These are phyloP conservation scores for Orientallactaga sibirica DNA, from an alignment of 2,797 vertebrate species.

Conservation along the genomic window DNA sequence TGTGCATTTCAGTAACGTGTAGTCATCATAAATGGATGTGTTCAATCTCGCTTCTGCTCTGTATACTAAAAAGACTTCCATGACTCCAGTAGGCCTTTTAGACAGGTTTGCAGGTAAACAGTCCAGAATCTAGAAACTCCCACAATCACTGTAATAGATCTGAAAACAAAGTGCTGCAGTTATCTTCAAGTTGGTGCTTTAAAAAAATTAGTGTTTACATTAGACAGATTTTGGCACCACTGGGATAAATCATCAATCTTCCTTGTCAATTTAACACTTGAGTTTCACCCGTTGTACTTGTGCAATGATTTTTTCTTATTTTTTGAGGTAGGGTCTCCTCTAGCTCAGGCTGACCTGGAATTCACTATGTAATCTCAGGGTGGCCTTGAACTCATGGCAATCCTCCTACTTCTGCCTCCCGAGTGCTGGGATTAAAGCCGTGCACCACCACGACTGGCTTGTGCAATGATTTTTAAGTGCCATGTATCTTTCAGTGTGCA, in stretches of 20 bases:
- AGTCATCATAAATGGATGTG: no score
- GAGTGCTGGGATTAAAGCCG: no score
- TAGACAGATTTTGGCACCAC: no score
- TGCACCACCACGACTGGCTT: no score
- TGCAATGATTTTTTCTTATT: not conserved
- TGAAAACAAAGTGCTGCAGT: not conserved
- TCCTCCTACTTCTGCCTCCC: no score
- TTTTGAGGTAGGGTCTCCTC: no score
- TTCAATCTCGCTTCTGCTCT: constrained; percentile 1
- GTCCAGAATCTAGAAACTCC: not conserved
- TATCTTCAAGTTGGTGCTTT: no score
- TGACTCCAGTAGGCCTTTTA: not conserved
- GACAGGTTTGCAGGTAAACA: not conserved
- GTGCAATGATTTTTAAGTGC: not conserved
- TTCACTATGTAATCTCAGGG: no score
- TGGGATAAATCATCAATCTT: no score
- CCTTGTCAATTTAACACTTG: not conserved
- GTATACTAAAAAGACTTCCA: not conserved
- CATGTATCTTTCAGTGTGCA: not conserved
- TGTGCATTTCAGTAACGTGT: not conserved
- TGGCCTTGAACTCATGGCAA: no score
- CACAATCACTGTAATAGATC: not conserved
- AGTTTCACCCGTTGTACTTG: not conserved
- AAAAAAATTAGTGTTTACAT: no score
- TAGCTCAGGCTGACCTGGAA: no score